A percentile compares a stretch with the other conserved stretches of the same genome.
Conservation (phyloP, 2,113 vertebrate genomes). For the Corythaixoides concolor region DNA sequence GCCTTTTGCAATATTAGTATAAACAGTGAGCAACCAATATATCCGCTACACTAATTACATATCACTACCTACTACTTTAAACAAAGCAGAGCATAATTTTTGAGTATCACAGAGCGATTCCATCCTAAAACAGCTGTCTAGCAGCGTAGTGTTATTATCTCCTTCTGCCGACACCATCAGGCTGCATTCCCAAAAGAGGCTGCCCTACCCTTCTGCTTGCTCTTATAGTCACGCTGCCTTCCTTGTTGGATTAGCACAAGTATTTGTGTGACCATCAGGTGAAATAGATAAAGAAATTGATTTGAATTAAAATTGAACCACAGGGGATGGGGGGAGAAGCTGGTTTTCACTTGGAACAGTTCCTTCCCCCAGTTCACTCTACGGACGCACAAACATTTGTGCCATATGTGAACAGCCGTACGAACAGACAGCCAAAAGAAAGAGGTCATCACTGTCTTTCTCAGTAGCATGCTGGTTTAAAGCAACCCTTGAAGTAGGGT, state of each 20-base stretch:
- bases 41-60: not conserved
- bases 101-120: not conserved
- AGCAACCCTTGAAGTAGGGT: not conserved
- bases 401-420: not conserved
- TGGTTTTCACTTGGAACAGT: not conserved
- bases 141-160: not conserved
- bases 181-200: not conserved
- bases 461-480: not conserved
- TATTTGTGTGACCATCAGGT: not conserved
- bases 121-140: conserved; percentile 3
- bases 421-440: not conserved
- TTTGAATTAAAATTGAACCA: not conserved
- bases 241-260: not conserved
- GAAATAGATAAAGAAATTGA: not conserved
- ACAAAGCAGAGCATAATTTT: not conserved
- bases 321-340: not conserved
- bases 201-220: not conserved
- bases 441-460: not conserved
- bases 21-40: not conserved
- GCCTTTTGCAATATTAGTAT: not conserved
- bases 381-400: not conserved
- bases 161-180: not conserved
- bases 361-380: not conserved
- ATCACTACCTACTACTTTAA: not conserved
- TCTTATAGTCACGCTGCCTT: not conserved